Evolutionary conservation across 2,888 invertebrate genomes (phyloP).

Genomic region (Agrotis ipsilon): DNA sequence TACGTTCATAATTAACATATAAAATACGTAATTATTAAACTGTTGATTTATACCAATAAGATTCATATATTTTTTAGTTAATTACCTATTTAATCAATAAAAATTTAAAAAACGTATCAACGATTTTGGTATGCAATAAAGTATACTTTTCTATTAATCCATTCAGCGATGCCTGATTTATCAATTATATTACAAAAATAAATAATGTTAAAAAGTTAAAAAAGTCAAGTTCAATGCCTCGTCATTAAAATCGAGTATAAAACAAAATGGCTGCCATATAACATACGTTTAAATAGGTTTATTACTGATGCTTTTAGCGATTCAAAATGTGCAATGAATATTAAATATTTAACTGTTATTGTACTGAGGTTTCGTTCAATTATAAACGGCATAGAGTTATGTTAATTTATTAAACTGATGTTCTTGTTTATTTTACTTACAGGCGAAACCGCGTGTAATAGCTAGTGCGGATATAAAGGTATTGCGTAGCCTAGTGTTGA

Average conservation of each 20-base stretch:
- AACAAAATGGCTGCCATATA: slow-evolving; percentile 19
- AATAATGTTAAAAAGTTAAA: slow-evolving; percentile 18
- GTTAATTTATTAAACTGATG: background rate
- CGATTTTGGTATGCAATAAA: too few species aligned
- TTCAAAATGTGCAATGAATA: slow-evolving; percentile 11
- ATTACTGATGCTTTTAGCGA: slow-evolving; percentile 24
- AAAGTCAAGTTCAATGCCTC: background rate
- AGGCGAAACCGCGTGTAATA: too few species aligned
- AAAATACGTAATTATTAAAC: too few species aligned
- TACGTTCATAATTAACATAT: too few species aligned
- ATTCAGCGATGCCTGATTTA: background rate
- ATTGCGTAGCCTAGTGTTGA: too few species aligned
- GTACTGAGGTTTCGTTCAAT: slow-evolving; percentile 2
- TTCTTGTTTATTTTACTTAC: too few species aligned
- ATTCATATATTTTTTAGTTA: too few species aligned
- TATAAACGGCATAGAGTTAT: background rate
- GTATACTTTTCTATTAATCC: too few species aligned
- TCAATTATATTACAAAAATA: background rate
- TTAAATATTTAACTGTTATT: slow-evolving; percentile 11
- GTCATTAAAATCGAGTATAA: slow-evolving; percentile 17
- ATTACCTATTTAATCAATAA: too few species aligned
- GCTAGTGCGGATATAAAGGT: too few species aligned
- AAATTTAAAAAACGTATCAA: too few species aligned
- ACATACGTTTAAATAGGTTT: slow-evolving; percentile 1
- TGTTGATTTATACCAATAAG: too few species aligned